Evolutionary conservation across 2,113 vertebrate species (phyloP).

Genomic region (Melierax canorus): DNA sequence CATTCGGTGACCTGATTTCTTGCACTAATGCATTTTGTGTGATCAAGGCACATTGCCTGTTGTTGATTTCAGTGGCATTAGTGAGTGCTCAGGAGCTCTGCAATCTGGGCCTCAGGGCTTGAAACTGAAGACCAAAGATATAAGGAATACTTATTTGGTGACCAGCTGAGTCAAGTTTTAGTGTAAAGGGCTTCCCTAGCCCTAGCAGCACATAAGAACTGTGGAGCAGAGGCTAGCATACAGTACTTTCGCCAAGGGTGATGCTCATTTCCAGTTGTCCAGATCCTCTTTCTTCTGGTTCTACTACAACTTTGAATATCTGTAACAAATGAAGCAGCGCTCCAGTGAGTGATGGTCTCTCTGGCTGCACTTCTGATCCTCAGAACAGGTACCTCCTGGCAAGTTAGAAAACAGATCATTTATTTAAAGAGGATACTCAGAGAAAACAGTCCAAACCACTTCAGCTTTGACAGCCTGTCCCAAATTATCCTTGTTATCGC

Average conservation of each 20-base stretch:
- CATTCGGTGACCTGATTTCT: background rate
- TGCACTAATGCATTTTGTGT: background rate
- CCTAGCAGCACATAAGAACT: background rate
- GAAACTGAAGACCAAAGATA: background rate
- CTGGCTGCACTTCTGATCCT: background rate
- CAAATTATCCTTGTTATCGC: background rate
- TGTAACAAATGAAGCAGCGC: background rate
- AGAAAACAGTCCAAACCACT: background rate
- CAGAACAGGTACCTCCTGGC: background rate
- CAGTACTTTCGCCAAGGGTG: background rate
- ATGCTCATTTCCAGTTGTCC: background rate
- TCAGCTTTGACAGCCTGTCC: background rate
- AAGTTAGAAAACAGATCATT: background rate
- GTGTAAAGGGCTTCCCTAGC: background rate
- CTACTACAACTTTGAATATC: background rate
- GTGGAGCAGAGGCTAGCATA: background rate
- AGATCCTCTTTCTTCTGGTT: background rate
- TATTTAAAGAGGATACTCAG: background rate
- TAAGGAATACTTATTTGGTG: background rate
- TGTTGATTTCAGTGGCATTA: background rate
- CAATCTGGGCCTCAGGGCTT: background rate
- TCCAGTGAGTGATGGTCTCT: background rate
- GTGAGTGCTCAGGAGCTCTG: background rate
- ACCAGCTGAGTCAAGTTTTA: background rate
- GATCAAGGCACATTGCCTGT: background rate